Base-by-base conservation (phyloP, 2,888 invertebrate species). In the Macrophya annulata region DNA sequence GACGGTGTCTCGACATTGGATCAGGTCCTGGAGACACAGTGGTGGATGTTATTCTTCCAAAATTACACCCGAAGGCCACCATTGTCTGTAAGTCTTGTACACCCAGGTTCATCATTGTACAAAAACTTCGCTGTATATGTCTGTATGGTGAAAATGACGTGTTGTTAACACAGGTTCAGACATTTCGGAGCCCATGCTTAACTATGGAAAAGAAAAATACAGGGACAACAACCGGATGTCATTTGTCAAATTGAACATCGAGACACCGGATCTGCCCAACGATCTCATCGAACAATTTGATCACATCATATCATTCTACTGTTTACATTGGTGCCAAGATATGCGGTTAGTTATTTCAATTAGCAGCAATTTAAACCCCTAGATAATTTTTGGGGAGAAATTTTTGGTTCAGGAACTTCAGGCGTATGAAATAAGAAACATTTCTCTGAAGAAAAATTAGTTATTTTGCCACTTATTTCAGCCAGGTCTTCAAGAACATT, bases 311-410 rank as follows among this genome's bases (percentile, higher is more conserved):
- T 97, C 97, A 0, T 97, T 97, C 91, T 97, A 97, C 91, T 96
- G 97, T 86, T 94, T 98, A 4, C 97, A 97, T 90, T 97, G 97
- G 97, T 95, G 97, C 51, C 95, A 95, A 88, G 95, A 97, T 90
- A 96, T 96, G 92, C 95, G 95, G 96, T 96, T 94, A 94, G 95
- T 88, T 68, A 15, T 21, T 4, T 37, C 12, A 37, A n/a, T n/a
- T n/a, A 9, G 62, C 37, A 25, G 55, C 31, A 10, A 31, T 8
- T 15, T 62, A 62, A 1, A 55, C 62, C 12, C 43, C 5, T 9
- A 12, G 15, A 6, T 10, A 68, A 68, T 68, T 68, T 68, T 68
- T 3, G 6, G 15, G 15, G 4, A 31, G 68, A 5, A 37, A 68
- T 68, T 55, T 55, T n/a, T 6, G n/a, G 8, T 55, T 17, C n/a